phyloP scores from a whole-genome alignment of 2,888 invertebrate species.

The Onthophagus sagittarius region DNA sequence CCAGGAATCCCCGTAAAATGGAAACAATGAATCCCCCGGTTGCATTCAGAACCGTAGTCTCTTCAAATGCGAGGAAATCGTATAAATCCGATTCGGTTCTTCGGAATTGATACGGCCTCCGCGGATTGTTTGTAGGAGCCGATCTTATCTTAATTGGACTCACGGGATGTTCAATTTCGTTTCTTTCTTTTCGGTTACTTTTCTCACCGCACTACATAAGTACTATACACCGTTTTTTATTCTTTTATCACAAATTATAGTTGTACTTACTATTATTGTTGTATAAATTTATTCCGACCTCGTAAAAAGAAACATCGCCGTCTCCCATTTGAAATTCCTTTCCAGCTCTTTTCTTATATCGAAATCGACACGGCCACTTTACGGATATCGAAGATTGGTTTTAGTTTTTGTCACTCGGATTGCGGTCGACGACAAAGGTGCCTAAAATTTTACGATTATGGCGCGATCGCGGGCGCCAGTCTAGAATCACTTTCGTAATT shows the following conservation, averaged over 20 bases:
- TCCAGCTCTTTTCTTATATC: background rate
- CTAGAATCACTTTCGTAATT: background rate
- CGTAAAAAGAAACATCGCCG: too few species aligned
- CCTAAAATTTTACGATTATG: constrained; percentile 11
- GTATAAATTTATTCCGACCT: background rate
- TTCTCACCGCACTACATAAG: background rate
- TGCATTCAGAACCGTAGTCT: constrained; percentile 10
- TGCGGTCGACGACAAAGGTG: constrained; percentile 3
- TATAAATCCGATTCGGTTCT: background rate
- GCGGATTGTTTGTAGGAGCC: constrained; percentile 21
- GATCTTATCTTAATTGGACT: constrained; percentile 33
- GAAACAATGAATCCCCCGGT: background rate
- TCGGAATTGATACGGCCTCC: constrained; percentile 14
- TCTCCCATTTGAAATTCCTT: background rate
- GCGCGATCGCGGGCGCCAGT: background rate
- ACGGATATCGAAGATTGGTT: constrained; percentile 9
- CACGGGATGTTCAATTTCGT: constrained; percentile 30
- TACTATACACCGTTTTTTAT: background rate
- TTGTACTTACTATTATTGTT: constrained; percentile 4
- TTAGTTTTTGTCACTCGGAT: constrained; percentile 2
- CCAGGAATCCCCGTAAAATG: background rate
- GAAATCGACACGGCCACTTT: constrained; percentile 5
- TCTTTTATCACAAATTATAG: constrained; percentile 19
- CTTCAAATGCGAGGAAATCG: constrained; percentile 5
- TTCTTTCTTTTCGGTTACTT: constrained; percentile 20